Base-by-base conservation (phyloP, 1,140 invertebrate species). In the Wasmannia auropunctata region DNA sequence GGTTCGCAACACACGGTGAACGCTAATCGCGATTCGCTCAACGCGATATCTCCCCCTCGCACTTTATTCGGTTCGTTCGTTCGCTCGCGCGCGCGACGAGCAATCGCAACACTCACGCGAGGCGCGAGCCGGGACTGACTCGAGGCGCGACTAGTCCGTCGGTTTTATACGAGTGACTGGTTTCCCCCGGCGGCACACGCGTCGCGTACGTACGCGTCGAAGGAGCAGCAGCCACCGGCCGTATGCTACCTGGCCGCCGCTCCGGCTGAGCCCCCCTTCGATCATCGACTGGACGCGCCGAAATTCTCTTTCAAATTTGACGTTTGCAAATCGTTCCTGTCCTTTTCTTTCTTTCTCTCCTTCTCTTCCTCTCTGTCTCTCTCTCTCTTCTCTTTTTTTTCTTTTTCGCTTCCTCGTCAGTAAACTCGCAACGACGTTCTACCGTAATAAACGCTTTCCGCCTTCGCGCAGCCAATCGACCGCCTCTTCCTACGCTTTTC, bases 161-260 rank as follows among this genome's bases (percentile, higher is more conserved):
- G 88, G 93, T 92, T 94, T 94, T 94, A 94, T 94, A 92, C 91
- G 91, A 93, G 86, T 88, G 91, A 93, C 91, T 92, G 91, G 90
- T 88, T 89, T 91, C 91, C 85, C 88, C 90, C 62, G 25, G 56
- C 85, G 84, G 84, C 63, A 70, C 83, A 86, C 88, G n/a, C n/a
- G 84, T 81, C 83, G 87, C 79, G 85, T 88, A 76, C 40, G 56
- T 69, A 67, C 67, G 70, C 37, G 54, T 49, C 58, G 80, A 67
- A 69, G 76, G 43, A 87, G 28, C 54, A 87, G 54, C 60, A 77
- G 58, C 46, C 79, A 76, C 86, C 46, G 72, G 54, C 43, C 34
- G 40, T 49, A 63, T 34, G 34, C 34, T 72, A 81, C 79, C 79
- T 81, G 63, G 46, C 31, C 11, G 37, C 7, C 54, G 31, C 11